Conservation (phyloP, 2,888 invertebrate species). For the Halocaridina rubra region DNA sequence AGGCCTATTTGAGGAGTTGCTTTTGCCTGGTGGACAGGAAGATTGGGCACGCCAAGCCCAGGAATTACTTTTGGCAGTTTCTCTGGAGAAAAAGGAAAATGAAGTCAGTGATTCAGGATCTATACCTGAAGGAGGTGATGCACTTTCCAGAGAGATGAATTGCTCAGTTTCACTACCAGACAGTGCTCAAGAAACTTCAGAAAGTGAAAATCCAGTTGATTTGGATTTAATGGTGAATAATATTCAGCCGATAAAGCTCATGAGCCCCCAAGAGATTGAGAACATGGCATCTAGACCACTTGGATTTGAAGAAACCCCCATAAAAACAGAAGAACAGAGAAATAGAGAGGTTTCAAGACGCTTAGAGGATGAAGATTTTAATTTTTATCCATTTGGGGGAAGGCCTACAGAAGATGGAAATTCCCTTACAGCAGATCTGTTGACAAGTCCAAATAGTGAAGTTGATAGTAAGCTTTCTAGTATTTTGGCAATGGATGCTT, state of each 20-base stretch:
- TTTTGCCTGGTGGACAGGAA: conserved; percentile 58
- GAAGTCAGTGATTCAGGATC: neutral
- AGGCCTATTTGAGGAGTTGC: conserved; percentile 53
- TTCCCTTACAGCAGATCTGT: conserved; percentile 29
- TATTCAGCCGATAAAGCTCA: conserved; percentile 55
- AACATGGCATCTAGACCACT: conserved; percentile 55
- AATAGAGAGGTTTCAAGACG: neutral
- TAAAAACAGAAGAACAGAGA: conserved; percentile 33
- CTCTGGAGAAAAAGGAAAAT: conserved; percentile 48
- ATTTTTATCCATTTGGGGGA: conserved; percentile 33
- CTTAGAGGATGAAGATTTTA: conserved; percentile 47
- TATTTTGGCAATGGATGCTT: conserved; percentile 60
- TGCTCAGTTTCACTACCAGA: conserved; percentile 23
- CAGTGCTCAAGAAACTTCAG: neutral
- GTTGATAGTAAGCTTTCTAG: conserved; percentile 57
- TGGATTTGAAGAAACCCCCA: conserved; percentile 53
- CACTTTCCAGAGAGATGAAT: neutral
- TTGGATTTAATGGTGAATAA: conserved; percentile 49
- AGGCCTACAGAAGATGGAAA: conserved; percentile 27
- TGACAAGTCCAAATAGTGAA: conserved; percentile 53
- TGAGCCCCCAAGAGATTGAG: conserved; percentile 59
- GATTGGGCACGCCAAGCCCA: conserved; percentile 49
- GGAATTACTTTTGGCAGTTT: conserved; percentile 53
- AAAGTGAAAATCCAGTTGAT: conserved; percentile 36
- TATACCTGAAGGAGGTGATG: neutral